Percentiles rank a stretch among this genome's conserved stretches.
phyloP scores from a whole-genome alignment of 2,888 invertebrate species.

The Macrosiphum euphorbiae region DNA sequence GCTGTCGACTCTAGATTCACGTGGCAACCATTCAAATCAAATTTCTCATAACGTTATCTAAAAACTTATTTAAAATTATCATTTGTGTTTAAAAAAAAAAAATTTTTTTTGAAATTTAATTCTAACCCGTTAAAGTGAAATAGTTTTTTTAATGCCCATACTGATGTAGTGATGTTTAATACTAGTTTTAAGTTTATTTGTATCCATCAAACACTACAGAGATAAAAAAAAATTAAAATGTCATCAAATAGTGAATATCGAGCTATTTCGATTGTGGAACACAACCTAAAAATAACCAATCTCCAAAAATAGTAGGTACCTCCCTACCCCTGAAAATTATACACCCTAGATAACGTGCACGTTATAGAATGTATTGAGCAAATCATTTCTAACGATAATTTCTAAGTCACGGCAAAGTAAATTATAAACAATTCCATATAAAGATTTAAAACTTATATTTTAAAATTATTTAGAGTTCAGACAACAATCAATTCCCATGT shows the following conservation, averaged over 20 bases:
- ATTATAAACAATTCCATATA: neutral
- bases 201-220: neutral
- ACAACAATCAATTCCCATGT: neutral
- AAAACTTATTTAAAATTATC: neutral
- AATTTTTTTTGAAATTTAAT: neutral
- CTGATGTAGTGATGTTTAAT: neutral
- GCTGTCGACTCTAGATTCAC: constrained; percentile 38
- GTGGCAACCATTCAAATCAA: constrained; percentile 62
- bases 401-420: neutral
- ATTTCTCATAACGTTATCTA: constrained; percentile 42
- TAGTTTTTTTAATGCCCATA: neutral
- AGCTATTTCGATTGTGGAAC: constrained; percentile 35
- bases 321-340: neutral
- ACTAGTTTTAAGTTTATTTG: neutral
- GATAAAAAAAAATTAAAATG: neutral
- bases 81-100: neutral
- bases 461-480: neutral
- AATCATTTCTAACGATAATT: neutral
- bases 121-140: neutral
- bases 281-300: constrained; percentile 57
- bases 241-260: constrained; percentile 35
- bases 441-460: neutral
- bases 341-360: neutral
- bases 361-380: neutral
- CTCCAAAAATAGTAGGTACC: constrained; percentile 50